Base-by-base conservation (phyloP, 2,797 vertebrate genomes). In the Melanotaenia parkinsoni region DNA sequence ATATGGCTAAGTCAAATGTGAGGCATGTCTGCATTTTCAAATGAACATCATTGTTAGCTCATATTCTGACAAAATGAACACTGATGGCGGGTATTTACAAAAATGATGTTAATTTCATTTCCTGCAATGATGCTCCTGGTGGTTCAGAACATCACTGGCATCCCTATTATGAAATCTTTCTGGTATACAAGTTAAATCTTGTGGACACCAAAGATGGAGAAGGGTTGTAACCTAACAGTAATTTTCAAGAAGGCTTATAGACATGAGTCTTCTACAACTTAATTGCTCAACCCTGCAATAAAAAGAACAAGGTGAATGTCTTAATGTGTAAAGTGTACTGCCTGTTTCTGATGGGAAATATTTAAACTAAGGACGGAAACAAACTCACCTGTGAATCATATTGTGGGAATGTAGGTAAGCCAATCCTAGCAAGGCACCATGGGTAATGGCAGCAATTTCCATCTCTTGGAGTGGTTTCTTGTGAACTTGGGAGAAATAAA, bases 391-490 rank as follows among this genome's bases (percentile, higher is more conserved):
- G 89, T 99, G 98, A 94, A 99, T 99, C 96, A 97, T 96, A 84
- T 94, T 96, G 88, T 97, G 97, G 94, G 96, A 98, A 95, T 99
- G 98, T 90, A 99, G 93, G 94, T 99, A 99, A 91, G 97, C 97
- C 92, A 99, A 95, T 91, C 98, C 98, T 85, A 97, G 94, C 96
- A 99, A 98, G 96, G 98, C 98, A 96, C 97, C 97, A 0, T 99
- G 97, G 91, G 97, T 98, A 95, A 99, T 98, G 96, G 98, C 98
- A 95, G 97, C 96, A 60, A 99, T 99, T 93, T 99, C 98, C 86
- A 99, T 94, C 94, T 99, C 98, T 93, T 99, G 97, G 85, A 99
- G 97, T 58, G 98, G 97, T 80, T 98, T 99, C 93, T 99, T 99
- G 89, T 99, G 98, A 95, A 99, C 98, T 99, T 67, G 9, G 30